Conservation (phyloP, 1,140 invertebrate species). For the Monomorium pharaonis region DNA sequence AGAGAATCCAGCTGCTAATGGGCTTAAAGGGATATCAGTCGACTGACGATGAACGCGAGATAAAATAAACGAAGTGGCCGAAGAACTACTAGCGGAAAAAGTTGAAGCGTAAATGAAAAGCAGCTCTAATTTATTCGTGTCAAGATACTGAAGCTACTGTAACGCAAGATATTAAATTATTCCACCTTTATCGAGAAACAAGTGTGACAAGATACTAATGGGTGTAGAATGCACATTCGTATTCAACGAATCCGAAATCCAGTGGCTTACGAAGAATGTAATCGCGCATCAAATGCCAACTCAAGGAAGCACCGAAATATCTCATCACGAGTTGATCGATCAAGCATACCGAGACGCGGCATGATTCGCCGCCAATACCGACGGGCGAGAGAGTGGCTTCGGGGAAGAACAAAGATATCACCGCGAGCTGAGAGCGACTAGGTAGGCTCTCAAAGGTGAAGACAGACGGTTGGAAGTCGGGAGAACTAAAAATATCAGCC, state of each 20-base stretch:
- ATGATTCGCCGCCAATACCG: background rate
- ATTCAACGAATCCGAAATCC: background rate
- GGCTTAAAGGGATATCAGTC: background rate
- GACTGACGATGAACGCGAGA: background rate
- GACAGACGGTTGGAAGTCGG: slow-evolving; percentile 63
- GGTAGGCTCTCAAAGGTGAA: slow-evolving; percentile 67
- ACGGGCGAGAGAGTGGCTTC: background rate
- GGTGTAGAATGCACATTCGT: background rate
- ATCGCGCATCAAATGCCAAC: background rate
- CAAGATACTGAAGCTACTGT: background rate
- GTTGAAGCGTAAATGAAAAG: background rate
- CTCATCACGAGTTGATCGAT: background rate
- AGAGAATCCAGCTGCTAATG: background rate
- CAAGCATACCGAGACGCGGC: background rate
- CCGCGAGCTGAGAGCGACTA: slow-evolving; percentile 51
- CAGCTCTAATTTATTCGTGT: background rate
- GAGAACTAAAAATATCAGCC: slow-evolving; percentile 72
- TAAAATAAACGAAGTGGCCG: background rate
- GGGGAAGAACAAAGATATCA: slow-evolving; percentile 41
- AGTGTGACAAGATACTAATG: background rate
- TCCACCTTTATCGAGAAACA: background rate
- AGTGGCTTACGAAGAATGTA: background rate
- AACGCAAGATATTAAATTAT: background rate
- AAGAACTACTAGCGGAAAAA: background rate
- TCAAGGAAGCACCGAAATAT: background rate